Evolutionary conservation across 2,113 vertebrate genomes (phyloP).

Genomic region (Hipposideros armiger): DNA sequence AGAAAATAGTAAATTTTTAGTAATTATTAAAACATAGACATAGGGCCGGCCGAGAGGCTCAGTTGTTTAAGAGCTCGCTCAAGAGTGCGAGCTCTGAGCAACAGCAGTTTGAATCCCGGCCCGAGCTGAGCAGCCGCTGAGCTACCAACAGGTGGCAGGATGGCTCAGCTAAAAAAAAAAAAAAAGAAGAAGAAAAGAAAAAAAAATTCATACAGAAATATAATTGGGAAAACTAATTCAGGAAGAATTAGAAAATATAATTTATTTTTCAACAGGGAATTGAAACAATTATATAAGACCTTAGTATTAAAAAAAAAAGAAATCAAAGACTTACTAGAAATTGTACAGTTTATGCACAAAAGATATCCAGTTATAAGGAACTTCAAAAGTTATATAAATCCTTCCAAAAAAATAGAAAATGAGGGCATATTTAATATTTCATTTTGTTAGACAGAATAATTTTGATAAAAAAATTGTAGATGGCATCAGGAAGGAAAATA

Average conservation of each 20-base stretch:
- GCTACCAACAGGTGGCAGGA: too few relatives aligned
- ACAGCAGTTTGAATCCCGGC: too few relatives aligned
- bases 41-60: too few relatives aligned
- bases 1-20: neutral
- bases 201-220: neutral
- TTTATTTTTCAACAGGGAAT: neutral
- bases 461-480: neutral
- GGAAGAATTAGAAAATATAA: neutral
- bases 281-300: neutral
- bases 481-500: neutral
- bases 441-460: neutral
- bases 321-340: slow-evolving; percentile 24
- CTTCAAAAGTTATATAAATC: neutral
- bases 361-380: neutral
- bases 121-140: too few relatives aligned
- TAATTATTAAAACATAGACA: neutral
- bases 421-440: neutral
- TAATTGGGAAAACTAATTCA: neutral
- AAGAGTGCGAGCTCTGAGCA: too few relatives aligned
- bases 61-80: too few relatives aligned
- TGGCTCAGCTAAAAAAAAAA: too few relatives aligned
- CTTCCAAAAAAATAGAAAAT: neutral
- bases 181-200: too few relatives aligned
- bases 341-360: neutral
- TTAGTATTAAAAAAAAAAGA: neutral